Conservation (phyloP, 2,888 invertebrate genomes). For the Trichogramma dendrolimi region DNA sequence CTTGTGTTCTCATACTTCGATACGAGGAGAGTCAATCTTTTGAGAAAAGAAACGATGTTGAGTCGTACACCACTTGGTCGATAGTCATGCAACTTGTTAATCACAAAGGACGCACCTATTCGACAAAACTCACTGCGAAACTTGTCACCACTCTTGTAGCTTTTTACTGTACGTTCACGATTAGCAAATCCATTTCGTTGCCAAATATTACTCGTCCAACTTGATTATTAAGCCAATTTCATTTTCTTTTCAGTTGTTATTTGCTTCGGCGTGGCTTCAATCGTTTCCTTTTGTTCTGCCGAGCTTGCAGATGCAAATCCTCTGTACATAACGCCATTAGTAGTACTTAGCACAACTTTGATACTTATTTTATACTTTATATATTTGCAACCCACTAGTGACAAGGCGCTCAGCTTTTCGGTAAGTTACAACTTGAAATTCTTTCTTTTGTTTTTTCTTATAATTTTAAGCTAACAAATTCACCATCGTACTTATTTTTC, state of each 20-base stretch:
- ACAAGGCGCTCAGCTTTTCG: conserved; percentile 45
- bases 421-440: conserved; percentile 33
- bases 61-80: conserved; percentile 38
- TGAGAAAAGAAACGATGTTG: conserved; percentile 46
- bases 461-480: conserved; percentile 8
- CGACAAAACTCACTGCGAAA: conserved; percentile 52
- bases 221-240: neutral
- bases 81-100: conserved; percentile 51
- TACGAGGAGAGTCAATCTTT: conserved; percentile 50
- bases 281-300: conserved; percentile 29
- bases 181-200: conserved; percentile 2
- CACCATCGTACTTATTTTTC: conserved; percentile 32
- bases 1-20: conserved; percentile 69
- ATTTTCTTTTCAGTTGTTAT: conserved; percentile 32
- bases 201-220: conserved; percentile 34
- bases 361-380: conserved; percentile 37
- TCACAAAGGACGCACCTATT: conserved; percentile 44
- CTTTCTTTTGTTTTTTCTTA: neutral
- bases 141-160: conserved; percentile 52
- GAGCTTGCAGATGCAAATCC: conserved; percentile 33
- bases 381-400: conserved; percentile 46
- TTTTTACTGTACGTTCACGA: conserved; percentile 50
- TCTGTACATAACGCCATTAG: conserved; percentile 28
- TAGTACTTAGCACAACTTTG: conserved; percentile 31
- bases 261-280: conserved; percentile 32